These are phyloP conservation scores for Strigops habroptila DNA, from an alignment of 2,113 vertebrate species.

Conservation along the genomic window DNA sequence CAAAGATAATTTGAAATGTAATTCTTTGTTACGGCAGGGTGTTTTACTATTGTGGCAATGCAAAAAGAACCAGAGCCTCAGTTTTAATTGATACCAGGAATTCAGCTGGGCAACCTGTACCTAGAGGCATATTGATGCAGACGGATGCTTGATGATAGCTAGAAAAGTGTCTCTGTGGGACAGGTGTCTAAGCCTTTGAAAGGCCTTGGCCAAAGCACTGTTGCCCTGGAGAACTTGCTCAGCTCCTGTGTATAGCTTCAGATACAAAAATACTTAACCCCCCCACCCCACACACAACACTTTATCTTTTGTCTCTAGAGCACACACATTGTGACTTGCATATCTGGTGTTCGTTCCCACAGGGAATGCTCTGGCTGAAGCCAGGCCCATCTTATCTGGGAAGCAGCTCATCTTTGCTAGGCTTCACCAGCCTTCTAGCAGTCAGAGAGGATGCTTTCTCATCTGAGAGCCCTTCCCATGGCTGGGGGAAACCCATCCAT, in stretches of 20 bases:
- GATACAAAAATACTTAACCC: background rate
- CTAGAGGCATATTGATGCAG: background rate
- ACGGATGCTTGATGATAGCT: background rate
- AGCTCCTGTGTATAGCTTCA: background rate
- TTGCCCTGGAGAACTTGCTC: background rate
- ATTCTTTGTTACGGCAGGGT: background rate
- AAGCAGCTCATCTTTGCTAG: background rate
- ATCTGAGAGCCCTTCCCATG: background rate
- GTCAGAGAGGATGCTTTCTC: background rate
- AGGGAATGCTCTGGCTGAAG: background rate
- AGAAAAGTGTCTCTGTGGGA: background rate
- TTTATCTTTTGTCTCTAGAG: background rate
- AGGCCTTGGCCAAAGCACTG: background rate
- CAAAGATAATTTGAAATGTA: background rate
- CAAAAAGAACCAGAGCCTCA: background rate
- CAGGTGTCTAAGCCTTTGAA: background rate
- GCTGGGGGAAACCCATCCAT: background rate
- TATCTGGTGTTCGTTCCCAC: background rate
- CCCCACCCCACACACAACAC: background rate
- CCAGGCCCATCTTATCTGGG: background rate
- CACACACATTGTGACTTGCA: background rate
- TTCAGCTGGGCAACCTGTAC: background rate
- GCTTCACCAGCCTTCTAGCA: background rate
- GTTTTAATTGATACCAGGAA: background rate
- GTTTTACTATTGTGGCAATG: background rate